Base-by-base conservation (phyloP, 2,113 vertebrate species). In the Oreochromis niloticus region DNA sequence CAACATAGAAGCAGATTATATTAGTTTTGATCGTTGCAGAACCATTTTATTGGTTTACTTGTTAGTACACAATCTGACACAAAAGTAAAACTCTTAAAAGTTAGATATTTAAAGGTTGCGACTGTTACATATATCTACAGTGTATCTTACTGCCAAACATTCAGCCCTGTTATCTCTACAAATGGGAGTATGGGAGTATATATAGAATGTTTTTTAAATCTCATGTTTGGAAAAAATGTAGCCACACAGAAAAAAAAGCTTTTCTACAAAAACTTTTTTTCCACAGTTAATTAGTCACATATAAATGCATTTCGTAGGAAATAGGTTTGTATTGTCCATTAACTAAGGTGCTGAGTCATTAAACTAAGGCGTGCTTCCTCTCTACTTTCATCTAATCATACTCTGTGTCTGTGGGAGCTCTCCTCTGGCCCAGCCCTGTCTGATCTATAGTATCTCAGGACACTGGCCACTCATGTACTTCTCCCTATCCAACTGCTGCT, bases 361-460 rank as follows among this genome's bases (percentile, higher is more conserved):
- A 71, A n/a, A 43, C 32, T 32, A 22, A 85, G 32, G 19, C 8
- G 11, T 71, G 63, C 48, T 80, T 34, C 43, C 80, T 66, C 17
- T 27, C 81, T 59, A 30, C 46, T 86, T 89, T 85, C 39, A 75
- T 85, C 50, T 82, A 16, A 78, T 83, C 78, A 68, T 61, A 61
- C 43, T 19, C 11, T 12, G 80, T n/a, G 63, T 84, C 61, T 66
- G 43, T 36, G 83, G 80, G 17, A 81, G 80, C 11, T 56, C 41
- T 88, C 2, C 57, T 79, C 43, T 57, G 36, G 68, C 78, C 39
- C 11, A 24, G n/a, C 50, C 19, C 41, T 8, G 27, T 81, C 84
- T 88, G 86, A 91, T 73, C 75, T 55, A 16, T 54, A 75, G 81
- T 81, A 85, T 88, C 85, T 89, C 55, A 55, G 87, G 78, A 87